Evolutionary conservation across 2,113 vertebrate genomes (phyloP).

Genomic region (Proterorhinus semilunaris): DNA sequence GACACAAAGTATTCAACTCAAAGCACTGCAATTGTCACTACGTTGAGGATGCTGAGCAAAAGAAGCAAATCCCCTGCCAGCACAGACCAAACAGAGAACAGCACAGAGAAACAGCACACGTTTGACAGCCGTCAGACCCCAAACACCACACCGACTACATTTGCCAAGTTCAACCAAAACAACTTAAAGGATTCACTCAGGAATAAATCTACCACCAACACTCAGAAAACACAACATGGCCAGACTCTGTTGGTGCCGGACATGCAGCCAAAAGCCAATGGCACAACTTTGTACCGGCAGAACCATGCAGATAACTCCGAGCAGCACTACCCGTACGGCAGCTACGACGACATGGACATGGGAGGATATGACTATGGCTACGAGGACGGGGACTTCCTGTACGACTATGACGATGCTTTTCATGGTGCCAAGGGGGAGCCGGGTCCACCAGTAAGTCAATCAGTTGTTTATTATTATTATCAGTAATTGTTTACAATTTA

Average conservation of each 20-base stretch:
- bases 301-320: slow-evolving; percentile 74
- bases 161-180: slow-evolving; percentile 60
- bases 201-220: slow-evolving; percentile 51
- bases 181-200: slow-evolving; percentile 62
- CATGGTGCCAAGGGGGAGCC: slow-evolving; percentile 91
- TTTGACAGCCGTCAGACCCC: slow-evolving; percentile 42
- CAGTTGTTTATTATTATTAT: slow-evolving; percentile 12
- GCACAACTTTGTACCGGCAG: slow-evolving; percentile 74
- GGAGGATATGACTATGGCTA: slow-evolving; percentile 85
- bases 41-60: slow-evolving; percentile 24
- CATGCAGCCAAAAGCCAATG: slow-evolving; percentile 73
- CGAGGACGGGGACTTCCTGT: slow-evolving; percentile 83
- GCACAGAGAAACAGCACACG: slow-evolving; percentile 58
- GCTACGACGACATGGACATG: slow-evolving; percentile 78
- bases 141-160: slow-evolving; percentile 49
- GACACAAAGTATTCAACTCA: slow-evolving; percentile 21
- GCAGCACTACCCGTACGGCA: slow-evolving; percentile 69
- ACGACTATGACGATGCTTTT: slow-evolving; percentile 80
- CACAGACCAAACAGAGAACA: slow-evolving; percentile 54
- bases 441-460: slow-evolving; percentile 87
- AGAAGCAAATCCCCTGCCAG: slow-evolving; percentile 13
- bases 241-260: slow-evolving; percentile 58
- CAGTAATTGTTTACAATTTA: background rate
- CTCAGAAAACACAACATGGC: slow-evolving; percentile 31
- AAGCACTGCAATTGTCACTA: slow-evolving; percentile 42